phyloP scores from a whole-genome alignment of 1,140 invertebrate species.

The Piezodorus guildinii region DNA sequence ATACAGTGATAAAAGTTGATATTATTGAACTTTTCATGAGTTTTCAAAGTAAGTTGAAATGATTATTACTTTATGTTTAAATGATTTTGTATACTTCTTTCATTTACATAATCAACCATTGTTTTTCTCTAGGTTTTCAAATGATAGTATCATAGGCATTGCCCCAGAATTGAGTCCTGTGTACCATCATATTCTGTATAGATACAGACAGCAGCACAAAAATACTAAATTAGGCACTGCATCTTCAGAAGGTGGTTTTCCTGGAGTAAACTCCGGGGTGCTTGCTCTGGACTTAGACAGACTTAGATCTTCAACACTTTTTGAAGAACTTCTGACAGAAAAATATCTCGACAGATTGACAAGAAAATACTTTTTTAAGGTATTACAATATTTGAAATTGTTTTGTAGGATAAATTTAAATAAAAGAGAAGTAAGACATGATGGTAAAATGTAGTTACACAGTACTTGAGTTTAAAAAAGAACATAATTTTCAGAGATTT shows the following conservation, averaged over 20 bases:
- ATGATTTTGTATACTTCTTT: neutral
- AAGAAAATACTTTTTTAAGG: slow-evolving; percentile 26
- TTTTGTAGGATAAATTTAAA: neutral
- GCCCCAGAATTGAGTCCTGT: slow-evolving; percentile 69
- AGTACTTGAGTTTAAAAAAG: no score
- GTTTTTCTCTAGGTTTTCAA: slow-evolving; percentile 1
- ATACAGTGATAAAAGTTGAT: slow-evolving; percentile 63
- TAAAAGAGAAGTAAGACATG: no score
- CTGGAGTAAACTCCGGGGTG: slow-evolving; percentile 74
- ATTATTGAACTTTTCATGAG: slow-evolving; percentile 51
- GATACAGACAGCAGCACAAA: slow-evolving; percentile 50
- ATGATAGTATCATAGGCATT: slow-evolving; percentile 43
- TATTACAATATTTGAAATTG: slow-evolving; percentile 2
- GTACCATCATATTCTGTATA: slow-evolving; percentile 62
- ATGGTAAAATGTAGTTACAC: no score
- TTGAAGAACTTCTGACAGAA: slow-evolving; percentile 22
- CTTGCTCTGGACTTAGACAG: slow-evolving; percentile 58
- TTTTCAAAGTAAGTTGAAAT: slow-evolving; percentile 46
- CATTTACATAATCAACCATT: neutral
- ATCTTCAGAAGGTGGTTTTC: slow-evolving; percentile 44
- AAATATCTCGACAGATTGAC: slow-evolving; percentile 20
- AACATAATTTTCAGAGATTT: no score
- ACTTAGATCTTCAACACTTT: slow-evolving; percentile 46
- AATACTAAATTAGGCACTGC: slow-evolving; percentile 47
- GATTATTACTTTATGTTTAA: neutral